Base-by-base conservation (phyloP, 2,797 vertebrate genomes). In the Semotilus atromaculatus region DNA sequence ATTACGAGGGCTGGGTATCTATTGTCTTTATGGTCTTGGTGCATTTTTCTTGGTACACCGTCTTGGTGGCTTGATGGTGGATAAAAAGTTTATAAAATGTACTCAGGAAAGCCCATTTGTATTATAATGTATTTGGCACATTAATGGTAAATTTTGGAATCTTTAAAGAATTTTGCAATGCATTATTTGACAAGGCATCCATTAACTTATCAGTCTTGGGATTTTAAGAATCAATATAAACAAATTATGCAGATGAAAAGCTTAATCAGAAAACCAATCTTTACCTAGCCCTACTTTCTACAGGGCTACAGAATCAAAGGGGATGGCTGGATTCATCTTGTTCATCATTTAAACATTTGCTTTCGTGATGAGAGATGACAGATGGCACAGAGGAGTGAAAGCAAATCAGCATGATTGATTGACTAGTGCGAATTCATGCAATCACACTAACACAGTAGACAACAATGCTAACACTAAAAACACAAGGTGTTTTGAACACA, bases 401-500 rank as follows among this genome's bases (percentile, higher is more conserved):
- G 36, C 19, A 78, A 71, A 51, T 18, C 34, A 73, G n/a, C 38
- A 58, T 14, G 18, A 38, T 9, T 38, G 43, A 67, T 40, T 43
- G 43, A 51, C 29, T 64, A 31, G 7, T 73, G 70, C 16, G 5
- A 34, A 75, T 66, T 43, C 48, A 71, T 84, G 82, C 66, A 78
- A 14, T 70, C 21, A 74, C 81, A 74, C 8, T 36, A 78, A 53
- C 23, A 53, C 10, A 51, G 26, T 13, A 55, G 31, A 70, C 19
- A 51, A 51, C 21, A 53, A 83, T 26, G 66, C 38, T 70, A 67
- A 71, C 14, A 38, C 53, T 34, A 51, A 67, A 43, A 78, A 78
- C 53, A 40, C 53, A 60, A 77, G 55, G 55, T 7, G 55, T 29
- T 77, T 62, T 77, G 9, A 77, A 62, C 36, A 45, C 40, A 26